Evolutionary conservation across 1,140 invertebrate genomes (phyloP), one percentile per base, ranked within the genome.

Genomic region (Caerostris extrusa): DNA sequence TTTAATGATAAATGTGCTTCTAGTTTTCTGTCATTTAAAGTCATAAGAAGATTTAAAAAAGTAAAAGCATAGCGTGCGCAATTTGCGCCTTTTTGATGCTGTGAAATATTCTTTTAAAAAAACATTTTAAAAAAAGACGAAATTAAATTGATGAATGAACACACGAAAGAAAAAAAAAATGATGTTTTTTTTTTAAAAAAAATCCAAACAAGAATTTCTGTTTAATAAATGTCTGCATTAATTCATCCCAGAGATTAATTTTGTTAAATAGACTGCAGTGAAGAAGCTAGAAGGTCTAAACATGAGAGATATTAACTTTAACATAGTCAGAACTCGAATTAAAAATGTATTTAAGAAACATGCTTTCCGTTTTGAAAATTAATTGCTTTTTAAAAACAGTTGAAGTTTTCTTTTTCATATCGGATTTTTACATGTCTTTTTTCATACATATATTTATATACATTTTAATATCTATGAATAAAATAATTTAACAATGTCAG

Each of bases 201-300:
- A 61, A 7, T 58, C 90, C 10, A 85, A 92, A 50, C n/a, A 92
- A 58, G 81, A 85, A 50, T 92, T 92, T 85, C 19, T 61, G 19
- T 67, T 92, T 92, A 92, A 92, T 92, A 81, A 85, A 92, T 92
- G 90, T 53, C 60, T 85, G 81, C 90, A 64, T 92, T 92, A 92
- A 92, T 92, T 92, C 90, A 67, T 92, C 90, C 81, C n/a, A 34
- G 58, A 92, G 90, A 92, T 92, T 92, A 85, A 92, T 92, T 92
- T 67, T 85, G 56, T 92, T 92, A 92, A 92, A 81, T 92, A 92
- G 67, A 92, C 90, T 64, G 81, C n/a, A n/a, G 8, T 53, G 71
- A 82, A 61, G 71, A 82, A 91, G 71, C 55, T 10, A 82, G 89
- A 58, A 85, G 60, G 60, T 64, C 60, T 53, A 92, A 85, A 34